Base-by-base conservation (phyloP, 37 sponge, comb jelly and placozoan genomes). In the Halichondria panicea region DNA sequence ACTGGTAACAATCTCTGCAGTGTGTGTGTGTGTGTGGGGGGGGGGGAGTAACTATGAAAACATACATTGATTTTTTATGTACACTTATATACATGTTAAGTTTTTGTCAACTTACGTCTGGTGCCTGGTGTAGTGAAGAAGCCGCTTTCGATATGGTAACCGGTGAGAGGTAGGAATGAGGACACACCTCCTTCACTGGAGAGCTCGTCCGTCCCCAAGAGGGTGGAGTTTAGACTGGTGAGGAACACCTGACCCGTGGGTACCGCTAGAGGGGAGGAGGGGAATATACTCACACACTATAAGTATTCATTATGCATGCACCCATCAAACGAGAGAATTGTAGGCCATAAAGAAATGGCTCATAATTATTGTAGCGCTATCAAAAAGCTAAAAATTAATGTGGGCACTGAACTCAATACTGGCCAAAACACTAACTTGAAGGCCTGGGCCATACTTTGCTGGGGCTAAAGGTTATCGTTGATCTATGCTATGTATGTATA, bases 1-100 rank as follows among this genome's bases (percentile, higher is more conserved):
- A 78, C 79, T 78, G 27, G 58, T 21, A 19, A 59, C 66, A 41
- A 85, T 43, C 56, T 85, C 86, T 78, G 36, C 32, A 55, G 27
- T n/a, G n/a, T n/a, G n/a, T n/a, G n/a, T n/a, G n/a, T n/a, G n/a
- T n/a, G n/a, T n/a, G n/a, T n/a, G n/a, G n/a, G n/a, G n/a, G n/a
- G n/a, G n/a, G n/a, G n/a, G n/a, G n/a, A n/a, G n/a, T n/a, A n/a
- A n/a, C n/a, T n/a, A n/a, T n/a, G n/a, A 9, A 56, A 4, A 56
- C 27, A 56, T 28, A 56, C n/a, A 56, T 56, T 4, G 12, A 56
- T 48, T 48, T n/a, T n/a, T n/a, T n/a, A n/a, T n/a, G n/a, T n/a
- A n/a, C n/a, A n/a, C n/a, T n/a, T n/a, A n/a, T n/a, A n/a, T n/a
- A n/a, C n/a, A n/a, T n/a, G n/a, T n/a, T n/a, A n/a, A n/a, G n/a